Evolutionary conservation across 2,888 invertebrate species (phyloP).

Genomic region (Hypercompe scribonia): DNA sequence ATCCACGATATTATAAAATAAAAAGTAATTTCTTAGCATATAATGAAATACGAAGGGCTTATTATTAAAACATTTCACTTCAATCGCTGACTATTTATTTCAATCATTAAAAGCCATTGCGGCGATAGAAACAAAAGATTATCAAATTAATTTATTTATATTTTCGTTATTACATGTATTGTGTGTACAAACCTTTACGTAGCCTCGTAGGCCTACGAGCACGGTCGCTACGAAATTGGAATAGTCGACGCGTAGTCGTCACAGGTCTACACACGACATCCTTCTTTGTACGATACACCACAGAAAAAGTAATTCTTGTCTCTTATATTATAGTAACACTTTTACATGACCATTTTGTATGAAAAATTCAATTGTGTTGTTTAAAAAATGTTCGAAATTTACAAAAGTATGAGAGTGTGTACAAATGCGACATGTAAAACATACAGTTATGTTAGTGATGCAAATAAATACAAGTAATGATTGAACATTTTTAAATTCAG

Average conservation of each 20-base stretch:
- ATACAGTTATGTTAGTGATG: conserved; percentile 5
- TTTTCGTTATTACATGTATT: conserved; percentile 20
- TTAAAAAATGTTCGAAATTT: not conserved
- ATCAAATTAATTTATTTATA: conserved; percentile 27
- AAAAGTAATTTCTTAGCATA: no score
- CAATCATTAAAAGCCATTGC: not conserved
- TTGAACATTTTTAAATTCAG: conserved; percentile 58
- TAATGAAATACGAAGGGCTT: not conserved
- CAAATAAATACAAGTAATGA: conserved; percentile 19
- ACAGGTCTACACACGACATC: conserved; percentile 38
- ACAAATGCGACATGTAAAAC: conserved; percentile 7
- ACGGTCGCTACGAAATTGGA: conserved; percentile 39
- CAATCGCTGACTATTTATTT: not conserved
- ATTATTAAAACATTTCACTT: not conserved
- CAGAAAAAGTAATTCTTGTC: conserved; percentile 17
- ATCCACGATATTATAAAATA: no score
- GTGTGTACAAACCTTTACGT: conserved; percentile 49
- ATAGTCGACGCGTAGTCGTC: conserved; percentile 59
- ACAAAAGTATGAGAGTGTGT: not conserved
- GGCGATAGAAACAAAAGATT: conserved; percentile 7
- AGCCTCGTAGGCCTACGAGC: conserved; percentile 41
- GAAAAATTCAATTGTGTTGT: not conserved
- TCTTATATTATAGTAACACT: not conserved
- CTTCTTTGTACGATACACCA: conserved; percentile 22
- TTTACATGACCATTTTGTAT: conserved; percentile 1